Evolutionary conservation across 2,113 vertebrate species (phyloP).

Genomic region (Neopipo cinnamomea): DNA sequence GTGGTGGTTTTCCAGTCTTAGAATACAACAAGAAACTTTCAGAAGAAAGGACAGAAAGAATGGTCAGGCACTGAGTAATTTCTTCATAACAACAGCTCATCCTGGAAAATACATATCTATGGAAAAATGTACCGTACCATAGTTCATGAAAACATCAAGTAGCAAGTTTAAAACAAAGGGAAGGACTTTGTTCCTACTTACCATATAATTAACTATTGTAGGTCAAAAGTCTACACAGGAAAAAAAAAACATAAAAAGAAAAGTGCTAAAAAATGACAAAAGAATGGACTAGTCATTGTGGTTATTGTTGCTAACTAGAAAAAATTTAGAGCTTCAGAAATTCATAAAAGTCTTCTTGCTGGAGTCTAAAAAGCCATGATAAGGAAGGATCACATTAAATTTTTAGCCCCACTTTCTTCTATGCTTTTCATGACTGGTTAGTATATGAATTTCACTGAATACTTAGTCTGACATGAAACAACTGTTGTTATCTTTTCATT

Average conservation of each 20-base stretch:
- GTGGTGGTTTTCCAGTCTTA: neutral
- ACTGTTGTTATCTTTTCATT: neutral
- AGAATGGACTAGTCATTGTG: neutral
- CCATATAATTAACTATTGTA: neutral
- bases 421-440: neutral
- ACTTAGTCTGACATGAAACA: neutral
- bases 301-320: neutral
- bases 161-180: neutral
- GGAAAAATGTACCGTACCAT: neutral
- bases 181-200: neutral
- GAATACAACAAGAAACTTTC: neutral
- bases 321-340: neutral
- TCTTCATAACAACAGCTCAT: neutral
- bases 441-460: neutral
- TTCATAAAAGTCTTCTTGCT: neutral
- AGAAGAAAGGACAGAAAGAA: neutral
- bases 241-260: neutral
- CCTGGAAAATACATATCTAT: neutral
- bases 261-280: neutral
- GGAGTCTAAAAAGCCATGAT: neutral
- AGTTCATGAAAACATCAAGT: neutral
- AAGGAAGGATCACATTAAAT: neutral
- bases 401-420: neutral
- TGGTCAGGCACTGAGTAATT: neutral
- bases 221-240: neutral